Conservation (phyloP, 1,140 invertebrate species). For the Ceratitis capitata region DNA sequence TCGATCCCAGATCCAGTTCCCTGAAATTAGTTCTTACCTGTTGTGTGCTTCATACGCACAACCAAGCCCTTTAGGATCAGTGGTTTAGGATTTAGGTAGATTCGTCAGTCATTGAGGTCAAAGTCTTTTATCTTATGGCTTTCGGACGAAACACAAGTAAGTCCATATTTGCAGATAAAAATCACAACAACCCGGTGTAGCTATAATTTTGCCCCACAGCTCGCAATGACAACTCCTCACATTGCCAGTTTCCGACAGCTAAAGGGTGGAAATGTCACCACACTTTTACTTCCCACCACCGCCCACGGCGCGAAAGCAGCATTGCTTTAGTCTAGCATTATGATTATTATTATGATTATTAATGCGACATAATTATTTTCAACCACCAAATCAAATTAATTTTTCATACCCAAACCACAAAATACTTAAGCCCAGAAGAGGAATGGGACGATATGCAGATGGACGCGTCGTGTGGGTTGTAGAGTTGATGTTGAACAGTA, state of each 20-base stretch:
- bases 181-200: too few species aligned
- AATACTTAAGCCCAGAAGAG: neutral
- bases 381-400: conserved; percentile 47
- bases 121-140: too few species aligned
- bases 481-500: neutral
- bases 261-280: neutral
- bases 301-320: neutral
- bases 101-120: too few species aligned
- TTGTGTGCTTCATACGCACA: too few species aligned
- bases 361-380: conserved; percentile 46
- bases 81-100: too few species aligned
- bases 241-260: neutral
- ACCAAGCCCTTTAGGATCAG: too few species aligned
- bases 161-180: too few species aligned
- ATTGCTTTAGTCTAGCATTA: neutral
- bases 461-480: neutral
- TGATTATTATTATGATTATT: conserved; percentile 40
- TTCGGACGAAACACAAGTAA: too few species aligned
- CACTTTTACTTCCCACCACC: neutral
- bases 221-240: neutral
- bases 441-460: neutral
- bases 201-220: too few species aligned
- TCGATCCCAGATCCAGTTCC: too few species aligned
- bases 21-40: too few species aligned
- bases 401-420: conserved; percentile 43